Conservation (phyloP, 2,888 invertebrate species). For the Ecdyonurus torrentis region DNA sequence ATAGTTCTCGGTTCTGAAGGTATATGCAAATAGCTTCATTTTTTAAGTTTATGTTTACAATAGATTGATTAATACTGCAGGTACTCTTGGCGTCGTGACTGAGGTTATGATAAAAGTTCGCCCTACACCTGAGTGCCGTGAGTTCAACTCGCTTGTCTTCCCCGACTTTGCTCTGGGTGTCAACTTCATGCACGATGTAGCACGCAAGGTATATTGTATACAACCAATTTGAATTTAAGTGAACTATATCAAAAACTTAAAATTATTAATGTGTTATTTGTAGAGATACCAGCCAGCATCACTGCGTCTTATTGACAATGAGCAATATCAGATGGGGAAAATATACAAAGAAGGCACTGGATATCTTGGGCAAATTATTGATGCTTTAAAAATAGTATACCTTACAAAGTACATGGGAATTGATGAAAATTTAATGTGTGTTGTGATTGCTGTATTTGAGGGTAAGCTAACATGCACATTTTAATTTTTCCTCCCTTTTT, state of each 20-base stretch:
- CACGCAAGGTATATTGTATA: conserved; percentile 32
- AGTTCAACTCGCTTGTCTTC: conserved; percentile 40
- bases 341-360: conserved; percentile 16
- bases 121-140: conserved; percentile 32
- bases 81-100: conserved; percentile 38
- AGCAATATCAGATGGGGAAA: conserved; percentile 38
- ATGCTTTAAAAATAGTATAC: conserved; percentile 34
- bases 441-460: conserved; percentile 40
- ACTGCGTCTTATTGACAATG: conserved; percentile 40
- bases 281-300: conserved; percentile 40
- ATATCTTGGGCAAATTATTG: conserved; percentile 27
- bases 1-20: conserved; percentile 38
- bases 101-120: conserved; percentile 39
- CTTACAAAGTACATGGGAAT: conserved; percentile 35
- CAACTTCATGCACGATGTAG: conserved; percentile 35
- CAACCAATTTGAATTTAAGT: too few relatives aligned
- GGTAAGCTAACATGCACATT: conserved; percentile 20
- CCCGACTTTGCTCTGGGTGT: conserved; percentile 37
- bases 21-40: too few relatives aligned
- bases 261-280: too few relatives aligned
- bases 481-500: neutral
- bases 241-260: too few relatives aligned
- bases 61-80: conserved; percentile 16
- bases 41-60: neutral
- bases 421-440: conserved; percentile 31